These are phyloP conservation scores for Drosophila atripex DNA, from an alignment of 2,888 invertebrate genomes.

Conservation along the genomic window DNA sequence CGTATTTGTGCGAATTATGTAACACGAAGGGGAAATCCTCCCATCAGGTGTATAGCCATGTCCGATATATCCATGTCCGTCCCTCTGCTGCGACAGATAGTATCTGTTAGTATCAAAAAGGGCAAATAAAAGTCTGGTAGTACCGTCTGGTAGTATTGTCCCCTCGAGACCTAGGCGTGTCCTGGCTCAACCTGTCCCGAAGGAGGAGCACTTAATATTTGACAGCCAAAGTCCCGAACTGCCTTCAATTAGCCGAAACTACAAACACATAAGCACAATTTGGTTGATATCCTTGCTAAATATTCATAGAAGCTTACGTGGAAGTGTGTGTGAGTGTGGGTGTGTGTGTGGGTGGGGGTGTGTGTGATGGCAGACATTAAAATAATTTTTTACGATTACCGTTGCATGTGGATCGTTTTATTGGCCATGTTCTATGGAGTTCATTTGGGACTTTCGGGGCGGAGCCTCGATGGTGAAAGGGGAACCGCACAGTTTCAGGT, in stretches of 20 bases:
- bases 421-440: conserved; percentile 46
- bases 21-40: too few species aligned
- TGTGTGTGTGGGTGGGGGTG: not conserved
- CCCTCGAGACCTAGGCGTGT: not conserved
- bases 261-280: conserved; percentile 31
- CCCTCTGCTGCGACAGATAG: too few species aligned
- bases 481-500: not conserved
- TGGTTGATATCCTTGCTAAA: conserved; percentile 9
- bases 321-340: not conserved
- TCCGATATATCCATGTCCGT: too few species aligned
- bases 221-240: not conserved
- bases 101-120: too few species aligned
- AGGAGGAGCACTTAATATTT: not conserved
- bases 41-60: too few species aligned
- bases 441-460: conserved; percentile 14
- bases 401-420: conserved; percentile 65
- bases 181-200: not conserved
- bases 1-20: too few species aligned
- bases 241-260: conserved; percentile 51
- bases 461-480: not conserved
- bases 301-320: conserved; percentile 1
- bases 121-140: too few species aligned
- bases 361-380: conserved; percentile 45
- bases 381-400: conserved; percentile 66
- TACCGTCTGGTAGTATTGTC: too few species aligned